Percentiles rank a stretch among this genome's conserved stretches.
Conservation (phyloP, 2,113 vertebrate genomes). For the Chlamydotis undulata region DNA sequence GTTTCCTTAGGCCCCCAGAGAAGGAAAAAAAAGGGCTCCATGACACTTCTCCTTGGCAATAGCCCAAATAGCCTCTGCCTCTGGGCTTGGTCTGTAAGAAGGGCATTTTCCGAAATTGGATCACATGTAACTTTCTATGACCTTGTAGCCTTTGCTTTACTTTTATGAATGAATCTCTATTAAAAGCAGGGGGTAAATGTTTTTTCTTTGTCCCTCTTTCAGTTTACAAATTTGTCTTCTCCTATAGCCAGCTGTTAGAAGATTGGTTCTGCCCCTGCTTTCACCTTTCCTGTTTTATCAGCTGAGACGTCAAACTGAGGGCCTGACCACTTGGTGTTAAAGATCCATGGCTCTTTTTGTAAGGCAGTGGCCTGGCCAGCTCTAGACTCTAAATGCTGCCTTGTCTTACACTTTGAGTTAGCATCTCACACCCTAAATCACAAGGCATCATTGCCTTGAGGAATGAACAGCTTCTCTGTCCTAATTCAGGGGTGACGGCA, state of each 20-base stretch:
- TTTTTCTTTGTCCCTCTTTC: slow-evolving; percentile 67
- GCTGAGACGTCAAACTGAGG: slow-evolving; percentile 64
- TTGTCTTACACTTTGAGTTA: slow-evolving; percentile 47
- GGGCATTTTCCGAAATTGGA: slow-evolving; percentile 50
- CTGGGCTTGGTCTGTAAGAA: slow-evolving; percentile 18
- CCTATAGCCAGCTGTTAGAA: slow-evolving; percentile 70
- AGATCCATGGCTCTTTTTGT: slow-evolving; percentile 67
- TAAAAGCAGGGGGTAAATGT: slow-evolving; percentile 71
- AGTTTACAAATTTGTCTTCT: slow-evolving; percentile 74
- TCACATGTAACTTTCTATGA: slow-evolving; percentile 64
- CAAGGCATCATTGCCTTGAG: neutral
- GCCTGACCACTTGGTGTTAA: slow-evolving; percentile 64
- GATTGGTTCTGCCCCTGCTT: slow-evolving; percentile 72
- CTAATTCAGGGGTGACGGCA: slow-evolving; percentile 18
- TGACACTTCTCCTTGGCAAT: slow-evolving; percentile 26
- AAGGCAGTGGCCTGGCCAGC: slow-evolving; percentile 47
- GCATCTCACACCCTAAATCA: slow-evolving; percentile 29
- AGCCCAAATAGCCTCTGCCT: slow-evolving; percentile 42
- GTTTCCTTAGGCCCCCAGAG: slow-evolving; percentile 34
- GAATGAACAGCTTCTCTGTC: slow-evolving; percentile 34
- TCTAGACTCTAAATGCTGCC: slow-evolving; percentile 49
- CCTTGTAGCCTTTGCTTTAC: slow-evolving; percentile 57
- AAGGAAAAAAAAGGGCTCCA: slow-evolving; percentile 46
- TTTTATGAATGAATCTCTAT: slow-evolving; percentile 69
- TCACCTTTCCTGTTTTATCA: slow-evolving; percentile 71